Conservation (phyloP, 2,797 vertebrate genomes). For the Semaprochilodus insignis region DNA sequence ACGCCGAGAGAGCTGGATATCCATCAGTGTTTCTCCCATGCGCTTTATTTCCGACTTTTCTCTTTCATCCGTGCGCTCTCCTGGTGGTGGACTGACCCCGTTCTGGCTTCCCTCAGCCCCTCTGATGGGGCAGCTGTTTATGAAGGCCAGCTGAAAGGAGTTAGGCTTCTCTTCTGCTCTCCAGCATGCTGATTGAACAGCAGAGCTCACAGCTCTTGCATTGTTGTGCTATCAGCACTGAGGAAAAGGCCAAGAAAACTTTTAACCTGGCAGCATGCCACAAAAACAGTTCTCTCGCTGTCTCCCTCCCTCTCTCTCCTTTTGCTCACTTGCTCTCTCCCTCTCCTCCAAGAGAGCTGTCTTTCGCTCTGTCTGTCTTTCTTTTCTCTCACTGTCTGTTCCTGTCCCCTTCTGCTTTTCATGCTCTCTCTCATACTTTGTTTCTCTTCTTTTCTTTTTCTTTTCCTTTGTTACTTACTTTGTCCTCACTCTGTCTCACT, state of each 20-base stretch:
- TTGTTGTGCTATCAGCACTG: conserved; percentile 24
- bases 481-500: too few relatives aligned
- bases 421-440: too few relatives aligned
- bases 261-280: conserved; percentile 35
- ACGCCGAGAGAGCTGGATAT: background rate
- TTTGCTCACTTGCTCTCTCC: background rate
- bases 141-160: conserved; percentile 42
- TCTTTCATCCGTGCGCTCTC: conserved; percentile 24
- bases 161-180: conserved; percentile 20
- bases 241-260: conserved; percentile 29
- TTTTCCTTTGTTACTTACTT: too few relatives aligned
- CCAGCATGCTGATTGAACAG: conserved; percentile 25
- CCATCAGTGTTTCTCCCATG: background rate
- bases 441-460: too few relatives aligned
- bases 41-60: conserved; percentile 10
- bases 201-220: conserved; percentile 22
- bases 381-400: background rate
- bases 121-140: conserved; percentile 45
- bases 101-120: conserved; percentile 33
- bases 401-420: too few relatives aligned
- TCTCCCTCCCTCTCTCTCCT: background rate
- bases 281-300: background rate
- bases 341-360: background rate
- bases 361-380: background rate
- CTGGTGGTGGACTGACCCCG: conserved; percentile 32